Evolutionary conservation across 2,797 vertebrate species (phyloP), one percentile per base, ranked within the genome.

Genomic region (Falco berigora): DNA sequence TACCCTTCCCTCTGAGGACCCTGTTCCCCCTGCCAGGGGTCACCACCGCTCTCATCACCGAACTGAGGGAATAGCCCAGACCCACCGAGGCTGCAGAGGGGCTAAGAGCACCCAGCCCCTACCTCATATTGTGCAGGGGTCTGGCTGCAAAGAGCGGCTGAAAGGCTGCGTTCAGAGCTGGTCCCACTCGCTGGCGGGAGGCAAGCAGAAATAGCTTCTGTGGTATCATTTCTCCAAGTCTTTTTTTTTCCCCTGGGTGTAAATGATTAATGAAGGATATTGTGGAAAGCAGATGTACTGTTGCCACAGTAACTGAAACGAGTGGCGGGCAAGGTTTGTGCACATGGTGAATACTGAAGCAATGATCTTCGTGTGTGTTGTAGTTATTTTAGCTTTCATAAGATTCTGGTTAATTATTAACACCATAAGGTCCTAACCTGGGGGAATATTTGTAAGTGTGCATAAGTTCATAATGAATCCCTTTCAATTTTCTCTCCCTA

Each of bases 221-320:
- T 32, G 77, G 71, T 69, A 49, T 55, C 50, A 20, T 53, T 89
- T 80, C 79, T 95, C 69, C 79, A 73, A 62, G 86, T 38, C 30
- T 27, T 55, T 14, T 55, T 75, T n/a, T 40, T 19, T 21, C 6
- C 53, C 36, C 32, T 21, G 42, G 28, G 58, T 96, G 94, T 97
- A 81, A 97, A 96, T 95, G 97, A 97, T 97, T 97, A 92, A 97
- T 92, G 94, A 92, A 76, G 72, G 92, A 89, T 94, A 47, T 72
- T 79, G 93, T 95, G 92, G 77, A 84, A 73, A 92, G 94, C 95
- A 97, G 96, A 95, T 92, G 96, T 53, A 28, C 88, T 71, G 96
- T 97, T 92, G 71, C 96, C 96, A 96, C 92, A 96, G 96, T 90
- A 93, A 96, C 97, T 76, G 34, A 50, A 64, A 28, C 15, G 13